Percentiles rank a stretch among this genome's conserved stretches.
phyloP scores from a whole-genome alignment of 2,113 vertebrate genomes.

The Cinclus mexicanus region DNA sequence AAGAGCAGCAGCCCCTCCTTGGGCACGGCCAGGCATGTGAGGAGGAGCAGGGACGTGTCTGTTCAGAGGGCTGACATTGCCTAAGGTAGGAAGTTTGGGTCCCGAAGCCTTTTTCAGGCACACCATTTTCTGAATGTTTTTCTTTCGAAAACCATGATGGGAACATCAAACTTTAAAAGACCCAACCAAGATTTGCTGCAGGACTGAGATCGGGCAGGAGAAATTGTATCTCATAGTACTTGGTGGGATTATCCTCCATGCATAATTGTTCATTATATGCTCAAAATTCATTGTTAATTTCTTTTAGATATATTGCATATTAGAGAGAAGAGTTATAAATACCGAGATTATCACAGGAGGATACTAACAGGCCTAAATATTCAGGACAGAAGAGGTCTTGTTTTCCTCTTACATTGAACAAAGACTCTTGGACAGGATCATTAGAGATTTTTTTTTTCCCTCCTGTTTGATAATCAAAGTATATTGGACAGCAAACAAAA shows the following conservation, averaged over 20 bases:
- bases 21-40: background rate
- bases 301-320: constrained; percentile 7
- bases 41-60: background rate
- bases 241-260: constrained; percentile 49
- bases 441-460: background rate
- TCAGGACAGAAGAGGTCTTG: constrained; percentile 23
- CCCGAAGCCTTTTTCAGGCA: background rate
- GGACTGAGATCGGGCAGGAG: background rate
- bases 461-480: background rate
- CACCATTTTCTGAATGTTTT: background rate
- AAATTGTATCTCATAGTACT: background rate
- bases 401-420: constrained; percentile 34
- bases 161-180: constrained; percentile 1
- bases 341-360: constrained; percentile 12
- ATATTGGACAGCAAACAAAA: constrained; percentile 15
- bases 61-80: background rate
- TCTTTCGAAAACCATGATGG: background rate
- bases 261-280: constrained; percentile 49
- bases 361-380: constrained; percentile 15
- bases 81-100: background rate
- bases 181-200: background rate
- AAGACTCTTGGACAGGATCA: background rate
- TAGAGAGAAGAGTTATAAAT: constrained; percentile 39
- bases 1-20: constrained; percentile 6
- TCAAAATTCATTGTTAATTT: constrained; percentile 48